phyloP scores from a whole-genome alignment of 2,113 vertebrate species.

The Burhinus bistriatus region DNA sequence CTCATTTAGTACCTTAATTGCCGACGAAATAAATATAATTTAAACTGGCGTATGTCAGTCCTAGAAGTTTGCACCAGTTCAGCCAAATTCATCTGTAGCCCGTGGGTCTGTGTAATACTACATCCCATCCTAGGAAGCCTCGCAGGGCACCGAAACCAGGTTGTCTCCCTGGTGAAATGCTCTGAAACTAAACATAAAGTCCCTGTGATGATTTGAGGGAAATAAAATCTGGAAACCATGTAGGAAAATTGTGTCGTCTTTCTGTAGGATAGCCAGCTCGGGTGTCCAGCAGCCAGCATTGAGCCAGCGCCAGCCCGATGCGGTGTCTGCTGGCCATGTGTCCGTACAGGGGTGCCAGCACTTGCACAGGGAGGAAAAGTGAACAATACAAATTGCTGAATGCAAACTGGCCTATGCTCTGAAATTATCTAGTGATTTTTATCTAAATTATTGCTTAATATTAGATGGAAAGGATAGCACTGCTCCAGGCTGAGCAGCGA shows the following conservation, averaged over 20 bases:
- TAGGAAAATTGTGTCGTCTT: background rate
- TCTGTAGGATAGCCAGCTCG: accelerated
- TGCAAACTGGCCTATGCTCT: background rate
- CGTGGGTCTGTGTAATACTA: background rate
- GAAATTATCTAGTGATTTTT: background rate
- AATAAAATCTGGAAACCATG: background rate
- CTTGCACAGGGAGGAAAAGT: background rate
- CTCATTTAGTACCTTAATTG: background rate
- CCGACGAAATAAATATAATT: background rate
- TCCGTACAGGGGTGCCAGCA: accelerated
- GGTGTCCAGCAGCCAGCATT: background rate
- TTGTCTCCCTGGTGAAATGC: background rate
- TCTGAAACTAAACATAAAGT: background rate
- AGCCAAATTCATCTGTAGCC: background rate
- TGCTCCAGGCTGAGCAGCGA: background rate
- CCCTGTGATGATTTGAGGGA: background rate
- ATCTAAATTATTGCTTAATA: background rate
- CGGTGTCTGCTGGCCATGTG: background rate
- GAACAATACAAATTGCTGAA: background rate
- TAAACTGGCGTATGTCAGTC: accelerated
- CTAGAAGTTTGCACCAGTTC: background rate
- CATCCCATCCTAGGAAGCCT: background rate
- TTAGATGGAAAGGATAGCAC: background rate
- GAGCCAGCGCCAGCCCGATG: accelerated
- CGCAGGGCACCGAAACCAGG: accelerated